Base-by-base conservation (phyloP, 2,888 invertebrate species). In the Mactromeris polynyma region DNA sequence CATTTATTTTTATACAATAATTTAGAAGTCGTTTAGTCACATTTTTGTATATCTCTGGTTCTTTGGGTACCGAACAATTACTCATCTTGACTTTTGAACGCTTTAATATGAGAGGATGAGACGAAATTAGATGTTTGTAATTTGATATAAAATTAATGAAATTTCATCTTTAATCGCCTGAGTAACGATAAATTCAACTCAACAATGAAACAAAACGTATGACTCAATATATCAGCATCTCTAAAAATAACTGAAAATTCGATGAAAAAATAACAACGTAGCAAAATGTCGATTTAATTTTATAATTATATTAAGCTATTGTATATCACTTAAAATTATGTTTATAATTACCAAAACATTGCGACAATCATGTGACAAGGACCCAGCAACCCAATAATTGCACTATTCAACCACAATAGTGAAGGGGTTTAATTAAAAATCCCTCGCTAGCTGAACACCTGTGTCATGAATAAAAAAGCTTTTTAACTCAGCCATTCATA, bases 391-490 rank as follows among this genome's bases (percentile, higher is more conserved):
- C 42, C 73, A 36, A 36, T 73, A 33, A 73, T 73, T 64, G 21
- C 31, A 69, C 73, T 42, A 58, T 83, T 73, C 83, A 69, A n/a
- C 64, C 17, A 40, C 73, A 42, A 73, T 26, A 83, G 42, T 83
- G 83, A 73, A 73, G 36, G 33, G 83, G 83, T 42, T 83, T 82
- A 82, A 86, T 78, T 88, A 84, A 77, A 83, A n/a, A 33, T 31
- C 36, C 33, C 73, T 19, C 33, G 19, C 19, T 19, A 36, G 17
- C 21, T 58, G 84, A 88, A 88, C 87, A 88, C 87, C 87, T 88
- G 87, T 83, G 80, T 31, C 73, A 46, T 54, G 38, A 87, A 83
- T 79, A 42, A 73, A 78, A 85, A 51, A 69, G 40, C 46, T 31
- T 64, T 79, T 73, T 46, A 83, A 73, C 42, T 51, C 64, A 17